These are phyloP conservation scores for Crax fasciolata DNA, from an alignment of 2,797 vertebrate genomes.

Conservation along the genomic window DNA sequence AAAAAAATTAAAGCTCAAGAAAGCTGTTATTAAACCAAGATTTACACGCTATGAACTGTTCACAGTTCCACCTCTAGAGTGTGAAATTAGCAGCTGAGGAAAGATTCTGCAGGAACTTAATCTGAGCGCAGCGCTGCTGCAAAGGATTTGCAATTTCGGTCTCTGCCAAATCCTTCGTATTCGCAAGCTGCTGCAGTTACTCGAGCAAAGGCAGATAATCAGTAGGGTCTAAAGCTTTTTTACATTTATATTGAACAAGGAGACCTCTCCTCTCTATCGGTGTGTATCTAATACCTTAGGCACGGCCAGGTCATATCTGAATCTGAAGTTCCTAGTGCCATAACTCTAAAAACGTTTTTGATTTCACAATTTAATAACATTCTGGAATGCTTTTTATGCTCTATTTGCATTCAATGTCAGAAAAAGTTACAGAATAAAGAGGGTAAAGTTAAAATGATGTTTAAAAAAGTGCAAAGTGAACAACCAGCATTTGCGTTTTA, in stretches of 20 bases:
- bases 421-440: background rate
- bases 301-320: background rate
- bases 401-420: background rate
- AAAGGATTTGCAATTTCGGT: conserved; percentile 36
- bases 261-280: background rate
- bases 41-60: conserved; percentile 46
- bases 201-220: conserved; percentile 62
- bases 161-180: conserved; percentile 66
- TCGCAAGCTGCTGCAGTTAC: conserved; percentile 59
- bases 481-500: background rate
- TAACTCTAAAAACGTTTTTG: background rate
- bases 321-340: background rate
- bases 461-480: background rate
- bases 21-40: conserved; percentile 62
- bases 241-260: conserved; percentile 26
- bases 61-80: conserved; percentile 49
- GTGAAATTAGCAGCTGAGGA: conserved; percentile 75
- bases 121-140: background rate
- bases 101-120: conserved; percentile 73
- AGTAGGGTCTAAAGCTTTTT: conserved; percentile 31
- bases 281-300: background rate
- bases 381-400: background rate
- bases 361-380: background rate
- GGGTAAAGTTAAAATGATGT: background rate
- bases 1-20: conserved; percentile 36